These are phyloP conservation scores for Chrysochloris asiatica DNA, from an alignment of 2,113 vertebrate genomes.

Conservation along the genomic window DNA sequence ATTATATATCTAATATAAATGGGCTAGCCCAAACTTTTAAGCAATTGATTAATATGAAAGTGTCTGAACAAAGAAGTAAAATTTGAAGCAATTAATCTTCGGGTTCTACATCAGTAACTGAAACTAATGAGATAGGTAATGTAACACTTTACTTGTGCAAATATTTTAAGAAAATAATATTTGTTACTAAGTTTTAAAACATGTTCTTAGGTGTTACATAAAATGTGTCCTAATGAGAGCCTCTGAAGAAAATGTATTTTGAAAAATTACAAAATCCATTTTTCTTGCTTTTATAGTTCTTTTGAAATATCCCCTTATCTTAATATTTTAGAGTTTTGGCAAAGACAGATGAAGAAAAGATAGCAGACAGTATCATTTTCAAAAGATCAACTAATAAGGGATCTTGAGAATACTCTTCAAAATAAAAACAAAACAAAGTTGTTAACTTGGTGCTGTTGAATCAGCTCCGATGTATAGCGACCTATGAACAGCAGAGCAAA, in stretches of 20 bases:
- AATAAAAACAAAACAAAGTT: background rate
- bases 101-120: constrained; percentile 2
- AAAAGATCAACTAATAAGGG: background rate
- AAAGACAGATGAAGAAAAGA: background rate
- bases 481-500: too few relatives aligned
- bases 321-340: background rate
- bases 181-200: background rate
- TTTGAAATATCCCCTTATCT: background rate
- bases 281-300: background rate
- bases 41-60: constrained; percentile 26
- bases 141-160: background rate
- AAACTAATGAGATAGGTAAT: background rate
- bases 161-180: constrained; percentile 15
- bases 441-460: too few relatives aligned
- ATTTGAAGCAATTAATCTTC: background rate
- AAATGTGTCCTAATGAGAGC: background rate
- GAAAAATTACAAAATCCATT: background rate
- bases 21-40: background rate
- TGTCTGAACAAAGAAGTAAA: background rate
- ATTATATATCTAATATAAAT: background rate
- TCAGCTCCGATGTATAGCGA: too few relatives aligned
- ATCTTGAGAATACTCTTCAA: background rate
- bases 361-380: background rate
- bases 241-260: constrained; percentile 9
- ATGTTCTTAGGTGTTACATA: background rate